Base-by-base conservation (phyloP, 2,888 invertebrate genomes). In the Philaethria dido region DNA sequence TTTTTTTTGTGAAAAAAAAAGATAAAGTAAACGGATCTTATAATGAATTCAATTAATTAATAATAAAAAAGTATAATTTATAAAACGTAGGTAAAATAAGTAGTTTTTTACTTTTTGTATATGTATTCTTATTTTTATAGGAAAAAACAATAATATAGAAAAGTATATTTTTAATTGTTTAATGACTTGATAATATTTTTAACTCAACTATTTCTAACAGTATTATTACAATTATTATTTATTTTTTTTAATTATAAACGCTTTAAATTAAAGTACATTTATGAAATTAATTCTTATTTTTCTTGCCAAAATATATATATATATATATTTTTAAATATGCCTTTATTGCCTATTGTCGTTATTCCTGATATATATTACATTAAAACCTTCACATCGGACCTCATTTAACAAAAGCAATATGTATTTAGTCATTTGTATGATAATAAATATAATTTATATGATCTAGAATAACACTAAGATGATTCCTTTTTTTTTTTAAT, bases 351-450 rank as follows among this genome's bases (percentile, higher is more conserved):
- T 44, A 25, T 55, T 36, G 33, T 33, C 9, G 33, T 33, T 5
- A 5, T 29, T 33, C 45, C 8, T 16, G 8, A 2, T 39, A 39
- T 39, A 25, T 39, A 11, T 62, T 25, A 61, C 9, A 25, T 22
- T 5, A 57, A n/a, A 14, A 11, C 9, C n/a, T 29, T 54, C 25
- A 22, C 39, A 25, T 42, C 29, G 22, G 45, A 59, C 48, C 64
- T 64, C 59, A 59, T 57, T 52, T 39, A n/a, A 48, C 14, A 16
- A 14, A 50, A 64, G 57, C 64, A 64, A 59, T 64, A 59, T 44
- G 11, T 47, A 42, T 48, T 59, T 33, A 54, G 8, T 9, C 6
- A 8, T 6, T 54, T 54, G n/a, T 33, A 11, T 16, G n/a, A n/a
- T n/a, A n/a, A n/a, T n/a, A n/a, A n/a, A n/a, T n/a, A n/a, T n/a